Evolutionary conservation across 2,888 invertebrate genomes (phyloP).

Genomic region (Exephanes ischioxanthus): DNA sequence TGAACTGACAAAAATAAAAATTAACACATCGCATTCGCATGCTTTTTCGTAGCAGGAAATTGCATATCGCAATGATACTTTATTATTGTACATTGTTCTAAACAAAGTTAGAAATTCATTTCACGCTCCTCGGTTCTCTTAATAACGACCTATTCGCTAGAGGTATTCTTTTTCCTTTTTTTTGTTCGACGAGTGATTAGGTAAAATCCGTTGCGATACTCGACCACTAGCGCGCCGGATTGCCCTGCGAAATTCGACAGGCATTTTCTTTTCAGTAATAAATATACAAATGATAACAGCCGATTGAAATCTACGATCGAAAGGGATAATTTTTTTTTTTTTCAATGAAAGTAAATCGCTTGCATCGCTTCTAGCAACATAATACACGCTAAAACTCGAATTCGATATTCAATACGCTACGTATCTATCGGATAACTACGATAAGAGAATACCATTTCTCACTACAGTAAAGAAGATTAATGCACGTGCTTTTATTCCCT

Average conservation of each 20-base stretch:
- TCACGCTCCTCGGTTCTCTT: slow-evolving; percentile 35
- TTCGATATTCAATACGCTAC: slow-evolving; percentile 14
- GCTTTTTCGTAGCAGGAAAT: slow-evolving; percentile 45
- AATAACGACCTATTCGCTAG: slow-evolving; percentile 27
- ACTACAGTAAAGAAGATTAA: slow-evolving; percentile 47
- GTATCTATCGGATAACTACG: slow-evolving; percentile 13
- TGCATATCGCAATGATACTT: slow-evolving; percentile 51
- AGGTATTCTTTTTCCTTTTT: not conserved
- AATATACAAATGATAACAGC: slow-evolving; percentile 41
- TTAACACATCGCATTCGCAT: not conserved
- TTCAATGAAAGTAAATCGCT: not conserved
- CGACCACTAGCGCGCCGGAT: slow-evolving; percentile 6
- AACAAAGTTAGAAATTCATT: slow-evolving; percentile 60
- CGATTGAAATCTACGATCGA: slow-evolving; percentile 3
- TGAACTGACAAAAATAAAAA: not conserved
- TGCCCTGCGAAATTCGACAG: not conserved
- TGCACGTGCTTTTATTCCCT: slow-evolving; percentile 38
- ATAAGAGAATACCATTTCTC: slow-evolving; percentile 34
- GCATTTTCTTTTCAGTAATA: not conserved
- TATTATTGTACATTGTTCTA: slow-evolving; percentile 64
- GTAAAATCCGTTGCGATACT: slow-evolving; percentile 30
- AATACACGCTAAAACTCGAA: slow-evolving; percentile 15
- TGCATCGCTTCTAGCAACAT: slow-evolving; percentile 8
- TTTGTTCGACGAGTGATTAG: not conserved
- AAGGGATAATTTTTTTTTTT: not conserved